Base-by-base conservation (phyloP, 2,888 invertebrate species). In the Drosophila mulleri region DNA sequence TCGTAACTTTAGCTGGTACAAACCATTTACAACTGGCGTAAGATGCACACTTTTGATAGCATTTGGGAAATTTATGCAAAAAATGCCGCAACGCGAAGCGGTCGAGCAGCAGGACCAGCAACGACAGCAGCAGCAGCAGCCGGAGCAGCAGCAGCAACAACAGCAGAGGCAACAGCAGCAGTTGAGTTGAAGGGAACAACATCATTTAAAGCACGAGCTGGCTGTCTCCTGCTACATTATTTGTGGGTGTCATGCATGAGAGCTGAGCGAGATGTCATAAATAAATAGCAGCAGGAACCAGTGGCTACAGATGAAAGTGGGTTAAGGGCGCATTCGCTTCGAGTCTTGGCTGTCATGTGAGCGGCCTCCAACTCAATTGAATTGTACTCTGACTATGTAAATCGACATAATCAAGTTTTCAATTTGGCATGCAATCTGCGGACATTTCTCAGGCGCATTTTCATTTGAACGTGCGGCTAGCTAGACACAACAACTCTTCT, bases 41-140 rank as follows among this genome's bases (percentile, higher is more conserved):
- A 80, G 85, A 85, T 85, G 85, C 85, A 85, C 85, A 85, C 88
- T 82, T 85, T 85, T 82, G 85, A 85, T 88, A 85, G 80, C 63
- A 82, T 72, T 78, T 71, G 67, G 56, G 56, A 86, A 83, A 86
- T 83, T 83, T 86, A 83, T 83, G 83, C 86, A 83, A 81, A 23
- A 53, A 53, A 53, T 53, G 68, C 75, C 52, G 60, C 48, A 73
- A 74, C 74, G 78, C 65, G 56, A 75, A 79, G 61, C 66, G 66
- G 14, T 37, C 23, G 16, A 53, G 29, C 48, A n/a, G 45, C 29
- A 56, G 64, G n/a, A 37, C 12, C 18, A 67, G 41, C 41, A 32
- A 54, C 54, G 63, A 53, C 61, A 58, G 47, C 52, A 39, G 29
- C n/a, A 53, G 29, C 48, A n/a, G 45, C 29, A 56, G 64, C 61